These are phyloP conservation scores for Cheilosia impressa DNA, from an alignment of 2,888 invertebrate genomes.

Conservation along the genomic window DNA sequence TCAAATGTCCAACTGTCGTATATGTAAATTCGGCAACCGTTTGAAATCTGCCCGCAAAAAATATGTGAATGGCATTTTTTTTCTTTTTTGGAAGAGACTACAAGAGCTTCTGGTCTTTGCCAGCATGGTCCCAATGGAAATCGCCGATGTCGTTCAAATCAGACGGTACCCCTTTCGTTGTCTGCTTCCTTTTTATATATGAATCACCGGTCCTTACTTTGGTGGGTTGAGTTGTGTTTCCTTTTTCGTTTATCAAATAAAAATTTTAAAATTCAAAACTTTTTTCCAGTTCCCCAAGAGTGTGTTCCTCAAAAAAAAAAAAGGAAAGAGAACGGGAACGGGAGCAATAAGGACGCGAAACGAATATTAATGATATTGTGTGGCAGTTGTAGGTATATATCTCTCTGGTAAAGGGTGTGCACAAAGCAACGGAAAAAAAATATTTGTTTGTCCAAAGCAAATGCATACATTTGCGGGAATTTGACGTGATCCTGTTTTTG, in stretches of 20 bases:
- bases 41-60: conserved; percentile 5
- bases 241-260: conserved; percentile 63
- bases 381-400: conserved; percentile 7
- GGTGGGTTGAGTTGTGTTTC: conserved; percentile 45
- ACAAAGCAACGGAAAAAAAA: conserved; percentile 6
- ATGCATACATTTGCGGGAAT: conserved; percentile 40
- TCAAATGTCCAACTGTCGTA: conserved; percentile 31
- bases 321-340: conserved; percentile 28
- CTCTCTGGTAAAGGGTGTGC: conserved; percentile 1
- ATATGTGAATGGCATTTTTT: not conserved
- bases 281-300: conserved; percentile 25
- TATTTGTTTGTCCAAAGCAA: conserved; percentile 5
- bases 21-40: conserved; percentile 56
- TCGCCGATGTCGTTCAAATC: conserved; percentile 17
- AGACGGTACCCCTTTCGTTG: not conserved
- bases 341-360: conserved; percentile 56
- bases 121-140: conserved; percentile 23
- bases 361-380: conserved; percentile 64
- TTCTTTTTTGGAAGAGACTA: not conserved
- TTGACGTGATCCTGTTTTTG: conserved; percentile 50
- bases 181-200: conserved; percentile 28
- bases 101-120: conserved; percentile 61
- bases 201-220: conserved; percentile 48
- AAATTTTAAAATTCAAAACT: conserved; percentile 65
- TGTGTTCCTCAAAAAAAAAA: not conserved